phyloP scores from a whole-genome alignment of 2,888 invertebrate genomes.

The Agriopis marginaria region DNA sequence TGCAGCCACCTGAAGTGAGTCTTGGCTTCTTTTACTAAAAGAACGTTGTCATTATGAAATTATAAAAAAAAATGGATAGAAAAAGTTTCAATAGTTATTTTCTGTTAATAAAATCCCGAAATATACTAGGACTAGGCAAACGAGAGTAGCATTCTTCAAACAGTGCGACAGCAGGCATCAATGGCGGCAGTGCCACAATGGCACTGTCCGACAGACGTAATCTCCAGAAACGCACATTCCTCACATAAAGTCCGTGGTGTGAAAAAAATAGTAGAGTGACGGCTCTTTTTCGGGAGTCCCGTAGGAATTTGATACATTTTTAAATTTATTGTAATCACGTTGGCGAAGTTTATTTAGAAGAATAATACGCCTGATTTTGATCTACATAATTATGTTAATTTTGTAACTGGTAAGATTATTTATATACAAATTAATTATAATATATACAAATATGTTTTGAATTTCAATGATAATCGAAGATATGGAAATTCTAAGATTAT shows the following conservation, averaged over 20 bases:
- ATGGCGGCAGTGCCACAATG: constrained; percentile 42
- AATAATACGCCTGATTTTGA: too few species aligned
- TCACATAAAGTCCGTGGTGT: constrained; percentile 70
- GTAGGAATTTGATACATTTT: constrained; percentile 32
- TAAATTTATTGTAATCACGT: not conserved
- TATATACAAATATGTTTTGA: too few species aligned
- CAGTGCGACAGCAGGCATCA: constrained; percentile 23
- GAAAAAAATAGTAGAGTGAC: constrained; percentile 61
- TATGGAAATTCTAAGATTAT: not conserved
- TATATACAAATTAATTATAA: too few species aligned
- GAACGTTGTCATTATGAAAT: not conserved
- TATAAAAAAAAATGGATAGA: not conserved
- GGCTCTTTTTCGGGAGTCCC: constrained; percentile 51
- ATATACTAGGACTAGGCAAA: constrained; percentile 43
- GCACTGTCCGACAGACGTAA: constrained; percentile 61
- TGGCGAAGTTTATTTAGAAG: too few species aligned
- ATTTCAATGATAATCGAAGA: not conserved
- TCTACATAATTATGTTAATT: not conserved
- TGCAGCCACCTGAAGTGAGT: too few species aligned
- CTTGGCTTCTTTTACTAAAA: too few species aligned
- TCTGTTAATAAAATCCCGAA: constrained; percentile 16
- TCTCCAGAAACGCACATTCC: constrained; percentile 78
- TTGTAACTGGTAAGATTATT: not conserved
- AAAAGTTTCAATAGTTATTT: not conserved
- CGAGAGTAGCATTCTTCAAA: constrained; percentile 25